Evolutionary conservation across 2,113 vertebrate genomes (phyloP), one percentile per base, ranked within the genome.

Genomic region (Mugil cephalus): DNA sequence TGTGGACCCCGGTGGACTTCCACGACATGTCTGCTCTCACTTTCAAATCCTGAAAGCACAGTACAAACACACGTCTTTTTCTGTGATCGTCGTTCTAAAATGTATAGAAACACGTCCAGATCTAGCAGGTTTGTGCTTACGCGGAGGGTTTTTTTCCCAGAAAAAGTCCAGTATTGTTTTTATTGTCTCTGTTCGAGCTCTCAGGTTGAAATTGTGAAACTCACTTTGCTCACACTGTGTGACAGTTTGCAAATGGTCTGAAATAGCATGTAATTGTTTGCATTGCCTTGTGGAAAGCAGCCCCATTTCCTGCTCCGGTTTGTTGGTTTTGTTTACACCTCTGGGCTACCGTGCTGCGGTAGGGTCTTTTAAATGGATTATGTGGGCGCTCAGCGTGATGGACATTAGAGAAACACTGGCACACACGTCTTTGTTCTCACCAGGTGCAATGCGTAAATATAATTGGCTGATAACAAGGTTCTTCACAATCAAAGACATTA

Each of bases 21-120:
- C 92, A 92, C 0, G 83, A 84, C 14, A 64, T 36, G 15, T 82
- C 69, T 15, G 81, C 86, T 46, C 38, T 77, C 14, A 89, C 65
- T 1, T 68, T 77, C 21, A 85, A 30, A 50, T 88, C 85, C 91
- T 91, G 10, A 6, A 34, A 1, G 18, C 7, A 38, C 4, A 45
- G n/a, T 53, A 30, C 24, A 30, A 30, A 30, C 24, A 30, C 24
- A 30, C 3, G 24, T 30, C 24, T 5, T 30, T 30, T 30, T 30
- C 5, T 30, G 24, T 30, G 24, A 30, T 5, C 5, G 24, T 30
- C 24, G 5, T 30, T 30, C 24, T 30, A 30, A 30, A 30, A 30
- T 30, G 24, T 30, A 30, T 30, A 30, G 24, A 30, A 30, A 5
- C 24, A 30, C 24, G 5, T 30, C 24, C 24, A 3, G 24, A 30